Evolutionary conservation across 2,888 invertebrate species (phyloP).

Genomic region (Timandra comae): DNA sequence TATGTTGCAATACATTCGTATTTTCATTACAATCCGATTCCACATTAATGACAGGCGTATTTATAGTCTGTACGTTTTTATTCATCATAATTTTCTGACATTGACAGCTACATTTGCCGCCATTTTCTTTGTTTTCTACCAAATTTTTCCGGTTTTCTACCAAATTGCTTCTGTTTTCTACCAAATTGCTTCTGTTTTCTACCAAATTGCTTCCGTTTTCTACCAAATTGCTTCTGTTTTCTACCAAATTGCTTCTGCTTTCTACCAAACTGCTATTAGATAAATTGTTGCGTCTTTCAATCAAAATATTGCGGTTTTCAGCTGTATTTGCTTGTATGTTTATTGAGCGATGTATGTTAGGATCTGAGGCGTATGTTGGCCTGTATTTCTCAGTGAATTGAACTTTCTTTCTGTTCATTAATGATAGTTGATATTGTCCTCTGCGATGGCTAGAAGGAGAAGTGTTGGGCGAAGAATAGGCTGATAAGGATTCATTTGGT

Average conservation of each 20-base stretch:
- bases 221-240: no score
- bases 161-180: slow-evolving; percentile 25
- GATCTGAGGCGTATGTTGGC: slow-evolving; percentile 51
- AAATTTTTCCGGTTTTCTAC: slow-evolving; percentile 35
- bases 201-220: no score
- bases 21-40: slow-evolving; percentile 35
- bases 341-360: slow-evolving; percentile 48
- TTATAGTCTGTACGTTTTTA: slow-evolving; percentile 5
- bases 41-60: slow-evolving; percentile 34
- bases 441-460: slow-evolving; percentile 50
- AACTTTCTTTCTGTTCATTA: slow-evolving; percentile 55
- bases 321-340: no score
- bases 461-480: slow-evolving; percentile 45
- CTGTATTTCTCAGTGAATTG: slow-evolving; percentile 46
- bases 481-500: slow-evolving; percentile 39
- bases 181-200: no score
- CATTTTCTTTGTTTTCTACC: slow-evolving; percentile 21
- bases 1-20: slow-evolving; percentile 43
- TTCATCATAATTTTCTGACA: slow-evolving; percentile 18
- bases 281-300: no score
- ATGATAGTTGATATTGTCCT: slow-evolving; percentile 58
- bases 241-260: no score
- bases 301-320: no score
- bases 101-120: slow-evolving; percentile 27
- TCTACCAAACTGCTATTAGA: no score